These are phyloP conservation scores for Gobionotothen gibberifrons DNA, from an alignment of 2,797 vertebrate species.

Conservation along the genomic window DNA sequence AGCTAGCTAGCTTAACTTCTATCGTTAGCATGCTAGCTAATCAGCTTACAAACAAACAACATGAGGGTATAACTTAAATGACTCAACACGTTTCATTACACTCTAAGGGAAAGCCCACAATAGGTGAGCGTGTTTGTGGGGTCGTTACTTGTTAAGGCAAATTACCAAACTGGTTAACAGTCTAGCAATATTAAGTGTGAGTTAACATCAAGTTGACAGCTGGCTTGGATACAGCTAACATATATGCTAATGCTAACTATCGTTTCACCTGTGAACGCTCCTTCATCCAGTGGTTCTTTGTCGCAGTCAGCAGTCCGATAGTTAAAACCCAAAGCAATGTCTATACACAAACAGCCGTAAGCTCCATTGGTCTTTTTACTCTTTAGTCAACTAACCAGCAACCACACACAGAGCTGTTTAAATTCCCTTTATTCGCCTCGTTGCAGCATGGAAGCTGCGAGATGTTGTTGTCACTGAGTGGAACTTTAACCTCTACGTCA, in stretches of 20 bases:
- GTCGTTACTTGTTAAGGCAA: rapidly evolving
- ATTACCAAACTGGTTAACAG: not conserved
- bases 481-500: conserved; percentile 37
- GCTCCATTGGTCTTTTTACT: conserved; percentile 1
- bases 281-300: conserved; percentile 1
- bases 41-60: not conserved
- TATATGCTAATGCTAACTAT: conserved; percentile 47
- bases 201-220: conserved; percentile 1
- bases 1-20: not conserved
- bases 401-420: not conserved
- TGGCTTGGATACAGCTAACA: conserved; percentile 26
- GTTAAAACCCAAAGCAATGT: too few relatives aligned
- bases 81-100: not conserved
- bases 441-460: not conserved
- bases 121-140: not conserved
- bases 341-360: not conserved
- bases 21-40: conserved; percentile 11
- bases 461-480: not conserved
- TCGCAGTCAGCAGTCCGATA: not conserved
- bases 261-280: conserved; percentile 34
- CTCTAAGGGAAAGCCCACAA: not conserved
- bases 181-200: not conserved
- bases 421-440: not conserved
- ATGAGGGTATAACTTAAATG: not conserved
- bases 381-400: not conserved